A percentile compares a stretch with the other conserved stretches of the same genome.
Evolutionary conservation across 2,797 vertebrate genomes (phyloP).

Genomic region (Morus bassanus): DNA sequence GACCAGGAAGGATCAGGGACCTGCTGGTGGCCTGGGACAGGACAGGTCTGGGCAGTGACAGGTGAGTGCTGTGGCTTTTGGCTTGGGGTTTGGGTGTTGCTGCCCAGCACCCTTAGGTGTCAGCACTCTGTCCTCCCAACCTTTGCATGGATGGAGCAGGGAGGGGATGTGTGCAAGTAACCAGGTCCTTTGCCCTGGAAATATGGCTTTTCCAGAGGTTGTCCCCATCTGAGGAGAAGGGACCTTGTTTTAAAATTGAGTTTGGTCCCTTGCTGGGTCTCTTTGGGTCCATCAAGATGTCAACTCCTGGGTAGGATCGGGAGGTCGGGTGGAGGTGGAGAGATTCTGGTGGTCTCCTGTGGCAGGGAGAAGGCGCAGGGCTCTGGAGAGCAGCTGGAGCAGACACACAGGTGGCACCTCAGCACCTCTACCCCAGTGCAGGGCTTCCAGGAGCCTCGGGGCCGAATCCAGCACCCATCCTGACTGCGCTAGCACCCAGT

Average conservation of each 20-base stretch:
- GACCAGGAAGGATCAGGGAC: background rate
- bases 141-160: fast-evolving
- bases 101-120: background rate
- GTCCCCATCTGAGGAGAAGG: background rate
- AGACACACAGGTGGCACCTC: fast-evolving
- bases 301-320: background rate
- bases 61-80: background rate
- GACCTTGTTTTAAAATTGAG: background rate
- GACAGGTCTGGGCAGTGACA: background rate
- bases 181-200: background rate
- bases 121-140: background rate
- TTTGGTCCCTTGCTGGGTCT: background rate
- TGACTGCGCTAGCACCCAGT: background rate
- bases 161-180: fast-evolving
- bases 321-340: too few species aligned
- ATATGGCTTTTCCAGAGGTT: background rate
- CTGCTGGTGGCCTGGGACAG: background rate
- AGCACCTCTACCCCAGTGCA: background rate
- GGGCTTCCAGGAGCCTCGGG: background rate
- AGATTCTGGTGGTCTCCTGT: fast-evolving
- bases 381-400: background rate
- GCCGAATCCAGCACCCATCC: background rate
- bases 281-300: background rate
- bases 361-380: background rate
- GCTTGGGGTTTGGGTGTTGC: background rate